Conservation (phyloP, 1,140 invertebrate species). For the Drosophila nasuta region DNA sequence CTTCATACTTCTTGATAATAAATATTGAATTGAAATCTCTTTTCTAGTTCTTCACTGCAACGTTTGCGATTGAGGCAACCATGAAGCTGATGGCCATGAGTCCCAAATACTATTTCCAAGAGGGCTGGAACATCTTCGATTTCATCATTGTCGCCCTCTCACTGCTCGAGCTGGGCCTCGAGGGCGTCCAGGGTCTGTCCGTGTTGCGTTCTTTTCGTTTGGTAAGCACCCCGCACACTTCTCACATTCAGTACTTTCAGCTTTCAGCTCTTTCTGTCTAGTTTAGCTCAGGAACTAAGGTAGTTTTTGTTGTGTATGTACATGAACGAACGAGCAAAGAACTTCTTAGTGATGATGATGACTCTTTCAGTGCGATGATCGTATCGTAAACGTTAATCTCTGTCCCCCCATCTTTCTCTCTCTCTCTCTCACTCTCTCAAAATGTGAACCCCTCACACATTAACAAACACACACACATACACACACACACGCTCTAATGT, state of each 20-base stretch:
- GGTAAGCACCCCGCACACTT: constrained; percentile 88
- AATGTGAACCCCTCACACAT: constrained; percentile 4
- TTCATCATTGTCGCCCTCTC: constrained; percentile 99
- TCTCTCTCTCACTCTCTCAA: too few relatives aligned
- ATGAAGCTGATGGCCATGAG: constrained; percentile 98
- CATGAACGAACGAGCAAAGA: background rate
- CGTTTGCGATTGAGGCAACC: constrained; percentile 98
- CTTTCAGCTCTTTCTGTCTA: constrained; percentile 3
- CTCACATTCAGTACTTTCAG: background rate
- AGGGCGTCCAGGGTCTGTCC: constrained; percentile 97
- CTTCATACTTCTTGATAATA: too few relatives aligned
- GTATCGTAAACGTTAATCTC: background rate
- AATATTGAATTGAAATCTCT: too few relatives aligned
- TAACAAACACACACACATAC: constrained; percentile 16
- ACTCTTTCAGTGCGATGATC: background rate
- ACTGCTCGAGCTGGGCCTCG: constrained; percentile 95
- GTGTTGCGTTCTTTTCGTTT: constrained; percentile 98
- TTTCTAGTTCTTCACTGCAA: constrained; percentile 97
- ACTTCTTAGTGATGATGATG: background rate
- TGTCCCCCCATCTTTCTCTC: background rate
- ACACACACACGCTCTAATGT: constrained; percentile 25
- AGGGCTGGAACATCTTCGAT: constrained; percentile 99
- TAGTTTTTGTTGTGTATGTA: constrained; percentile 1
- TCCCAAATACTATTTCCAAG: constrained; percentile 98
- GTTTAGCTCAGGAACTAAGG: constrained; percentile 43